Conservation (phyloP, 2,797 vertebrate species). For the Gambelia wislizenii region DNA sequence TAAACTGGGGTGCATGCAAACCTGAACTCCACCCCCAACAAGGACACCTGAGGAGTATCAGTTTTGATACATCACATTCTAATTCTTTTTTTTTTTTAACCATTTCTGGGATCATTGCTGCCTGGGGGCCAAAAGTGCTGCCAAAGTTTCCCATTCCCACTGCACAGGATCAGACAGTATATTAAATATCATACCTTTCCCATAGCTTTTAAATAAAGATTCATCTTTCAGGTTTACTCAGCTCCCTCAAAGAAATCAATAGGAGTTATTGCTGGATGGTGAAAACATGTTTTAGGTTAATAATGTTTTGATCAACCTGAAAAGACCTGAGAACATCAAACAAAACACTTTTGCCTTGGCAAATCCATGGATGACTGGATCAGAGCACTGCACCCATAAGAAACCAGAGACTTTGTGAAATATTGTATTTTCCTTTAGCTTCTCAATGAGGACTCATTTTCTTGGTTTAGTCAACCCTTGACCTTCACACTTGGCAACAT, state of each 20-base stretch:
- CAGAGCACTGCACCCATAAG: background rate
- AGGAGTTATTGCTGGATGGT: background rate
- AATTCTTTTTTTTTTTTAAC: too few species aligned
- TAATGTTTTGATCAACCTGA: conserved; percentile 37
- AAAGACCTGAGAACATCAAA: background rate
- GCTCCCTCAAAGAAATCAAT: conserved; percentile 7
- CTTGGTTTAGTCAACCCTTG: background rate
- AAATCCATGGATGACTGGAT: conserved; percentile 40
- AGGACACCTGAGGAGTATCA: too few species aligned
- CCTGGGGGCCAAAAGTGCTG: too few species aligned
- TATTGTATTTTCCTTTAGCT: background rate
- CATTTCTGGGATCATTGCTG: too few species aligned
- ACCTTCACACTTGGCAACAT: background rate
- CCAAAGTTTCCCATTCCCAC: too few species aligned
- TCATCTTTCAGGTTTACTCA: background rate
- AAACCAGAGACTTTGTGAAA: background rate
- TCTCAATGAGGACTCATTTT: conserved; percentile 33
- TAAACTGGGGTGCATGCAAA: too few species aligned
- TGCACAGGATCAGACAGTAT: background rate
- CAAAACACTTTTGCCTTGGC: conserved; percentile 26
- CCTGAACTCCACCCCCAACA: too few species aligned
- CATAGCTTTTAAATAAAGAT: conserved; percentile 3
- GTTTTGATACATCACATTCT: too few species aligned
- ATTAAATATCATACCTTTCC: background rate
- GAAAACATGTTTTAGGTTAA: conserved; percentile 28